Evolutionary conservation across 2,113 vertebrate species (phyloP).

Genomic region (Gadus macrocephalus): DNA sequence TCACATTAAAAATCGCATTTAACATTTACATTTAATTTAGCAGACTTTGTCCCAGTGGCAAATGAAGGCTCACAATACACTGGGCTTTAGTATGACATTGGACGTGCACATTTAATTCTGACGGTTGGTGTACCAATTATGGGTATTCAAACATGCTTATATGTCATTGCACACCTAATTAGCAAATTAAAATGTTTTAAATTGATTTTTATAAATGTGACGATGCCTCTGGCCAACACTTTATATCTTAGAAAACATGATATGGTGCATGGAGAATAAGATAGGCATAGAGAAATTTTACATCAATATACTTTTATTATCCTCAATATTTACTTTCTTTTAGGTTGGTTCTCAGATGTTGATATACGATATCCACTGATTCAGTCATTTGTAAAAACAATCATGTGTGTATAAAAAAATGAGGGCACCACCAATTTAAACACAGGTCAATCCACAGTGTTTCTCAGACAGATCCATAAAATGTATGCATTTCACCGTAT

Average conservation of each 20-base stretch:
- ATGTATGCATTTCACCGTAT: conserved; percentile 62
- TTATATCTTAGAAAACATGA: background rate
- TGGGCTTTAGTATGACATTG: too few relatives aligned
- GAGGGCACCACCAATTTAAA: conserved; percentile 61
- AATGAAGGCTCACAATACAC: too few relatives aligned
- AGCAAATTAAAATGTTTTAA: too few relatives aligned
- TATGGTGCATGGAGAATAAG: conserved; percentile 3
- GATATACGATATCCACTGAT: conserved; percentile 63
- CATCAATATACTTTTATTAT: conserved; percentile 72
- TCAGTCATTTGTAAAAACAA: conserved; percentile 77
- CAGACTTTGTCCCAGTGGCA: too few relatives aligned
- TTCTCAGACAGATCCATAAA: conserved; percentile 68
- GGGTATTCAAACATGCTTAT: too few relatives aligned
- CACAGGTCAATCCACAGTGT: conserved; percentile 65
- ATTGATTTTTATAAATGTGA: too few relatives aligned
- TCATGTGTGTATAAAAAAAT: conserved; percentile 66
- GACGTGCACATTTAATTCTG: too few relatives aligned
- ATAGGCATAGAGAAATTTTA: conserved; percentile 42
- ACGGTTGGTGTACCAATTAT: too few relatives aligned
- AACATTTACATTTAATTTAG: too few relatives aligned
- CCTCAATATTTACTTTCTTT: conserved; percentile 59
- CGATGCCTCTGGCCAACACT: background rate
- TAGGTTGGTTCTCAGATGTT: conserved; percentile 55
- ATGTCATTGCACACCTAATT: too few relatives aligned
- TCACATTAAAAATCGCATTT: too few relatives aligned